Percentiles rank a stretch among this genome's conserved stretches.
phyloP scores from a whole-genome alignment of 2,113 vertebrate genomes.

The Recurvirostra avosetta region DNA sequence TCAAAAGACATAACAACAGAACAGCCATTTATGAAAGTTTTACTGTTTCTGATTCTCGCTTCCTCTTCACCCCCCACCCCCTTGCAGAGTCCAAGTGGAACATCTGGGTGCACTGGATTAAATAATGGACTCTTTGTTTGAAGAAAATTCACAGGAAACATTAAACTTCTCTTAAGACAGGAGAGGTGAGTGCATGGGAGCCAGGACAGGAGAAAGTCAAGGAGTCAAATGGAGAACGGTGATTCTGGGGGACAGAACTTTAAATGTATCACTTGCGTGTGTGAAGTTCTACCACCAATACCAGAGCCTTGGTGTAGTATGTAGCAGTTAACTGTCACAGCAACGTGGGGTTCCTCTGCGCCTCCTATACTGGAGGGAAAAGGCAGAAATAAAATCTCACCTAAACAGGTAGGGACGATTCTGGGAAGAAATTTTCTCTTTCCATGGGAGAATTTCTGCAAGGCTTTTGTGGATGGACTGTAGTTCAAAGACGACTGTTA shows the following conservation, averaged over 20 bases:
- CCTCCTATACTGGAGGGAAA: neutral
- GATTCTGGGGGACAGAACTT: neutral
- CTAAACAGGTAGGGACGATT: neutral
- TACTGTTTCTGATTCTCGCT: neutral
- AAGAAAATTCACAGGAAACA: slow-evolving; percentile 24
- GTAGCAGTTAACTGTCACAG: rapidly evolving
- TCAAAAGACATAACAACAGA: slow-evolving; percentile 15
- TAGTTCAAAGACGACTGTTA: neutral
- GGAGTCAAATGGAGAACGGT: neutral
- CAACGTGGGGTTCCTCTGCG: neutral
- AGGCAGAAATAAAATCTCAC: neutral
- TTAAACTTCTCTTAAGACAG: neutral
- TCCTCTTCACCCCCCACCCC: neutral
- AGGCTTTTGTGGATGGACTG: neutral
- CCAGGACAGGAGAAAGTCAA: neutral
- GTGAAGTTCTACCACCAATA: neutral
- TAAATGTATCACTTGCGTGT: neutral
- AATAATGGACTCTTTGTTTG: slow-evolving; percentile 25
- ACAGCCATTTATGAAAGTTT: slow-evolving; percentile 5
- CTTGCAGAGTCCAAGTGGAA: neutral
- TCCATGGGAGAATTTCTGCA: neutral
- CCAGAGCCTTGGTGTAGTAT: neutral
- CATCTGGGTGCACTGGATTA: slow-evolving; percentile 16
- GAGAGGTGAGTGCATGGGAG: neutral
- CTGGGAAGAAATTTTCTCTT: neutral